Evolutionary conservation across 1,140 invertebrate genomes (phyloP).

Genomic region (Theocolax elegans): DNA sequence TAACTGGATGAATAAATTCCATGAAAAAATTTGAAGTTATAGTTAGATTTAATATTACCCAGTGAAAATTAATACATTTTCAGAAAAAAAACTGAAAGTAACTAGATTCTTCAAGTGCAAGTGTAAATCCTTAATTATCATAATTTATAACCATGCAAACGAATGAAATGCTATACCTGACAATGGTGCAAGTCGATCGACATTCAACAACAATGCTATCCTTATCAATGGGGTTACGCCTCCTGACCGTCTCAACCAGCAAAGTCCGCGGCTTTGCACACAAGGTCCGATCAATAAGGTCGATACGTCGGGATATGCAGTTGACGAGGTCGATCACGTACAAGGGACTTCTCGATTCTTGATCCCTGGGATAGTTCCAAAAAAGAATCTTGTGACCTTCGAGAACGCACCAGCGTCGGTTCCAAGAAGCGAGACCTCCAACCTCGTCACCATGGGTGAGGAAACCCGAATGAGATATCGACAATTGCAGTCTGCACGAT

Average conservation of each 20-base stretch:
- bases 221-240: conserved; percentile 37
- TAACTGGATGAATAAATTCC: too few relatives aligned
- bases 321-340: conserved; percentile 56
- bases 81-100: too few relatives aligned
- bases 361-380: conserved; percentile 64
- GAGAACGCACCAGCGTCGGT: conserved; percentile 61
- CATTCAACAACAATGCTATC: conserved; percentile 45
- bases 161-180: too few relatives aligned
- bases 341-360: conserved; percentile 52
- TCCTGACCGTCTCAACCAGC: conserved; percentile 53
- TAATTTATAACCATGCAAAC: background rate
- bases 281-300: conserved; percentile 49
- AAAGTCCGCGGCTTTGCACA: conserved; percentile 62
- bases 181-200: conserved; percentile 39
- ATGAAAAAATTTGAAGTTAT: too few relatives aligned
- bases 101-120: too few relatives aligned
- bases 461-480: conserved; percentile 55
- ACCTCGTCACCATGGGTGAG: conserved; percentile 56
- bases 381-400: conserved; percentile 55
- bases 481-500: conserved; percentile 49
- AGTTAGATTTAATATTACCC: too few relatives aligned
- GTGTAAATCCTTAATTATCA: too few relatives aligned
- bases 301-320: conserved; percentile 50
- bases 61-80: too few relatives aligned
- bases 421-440: conserved; percentile 55